Base-by-base conservation (phyloP, 2,888 invertebrate species). In the Dendrolimus pini region DNA sequence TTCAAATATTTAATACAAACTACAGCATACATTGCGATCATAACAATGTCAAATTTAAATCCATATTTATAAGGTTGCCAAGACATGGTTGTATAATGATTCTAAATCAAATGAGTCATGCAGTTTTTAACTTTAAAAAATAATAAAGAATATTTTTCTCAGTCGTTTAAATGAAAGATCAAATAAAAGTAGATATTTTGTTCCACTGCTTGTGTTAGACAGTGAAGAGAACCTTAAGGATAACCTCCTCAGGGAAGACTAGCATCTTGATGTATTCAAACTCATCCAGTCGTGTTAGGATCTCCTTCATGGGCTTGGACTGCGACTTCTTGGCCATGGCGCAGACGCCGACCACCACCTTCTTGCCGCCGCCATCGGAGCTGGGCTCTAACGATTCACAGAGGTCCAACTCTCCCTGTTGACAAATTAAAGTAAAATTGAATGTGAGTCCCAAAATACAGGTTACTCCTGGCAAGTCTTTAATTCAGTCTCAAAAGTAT, bases 281-380 rank as follows among this genome's bases (percentile, higher is more conserved):
- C 85, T 99, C 98, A 73, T 98, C 96, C 60, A 99, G 93, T 52
- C 99, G 93, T 1, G 96, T 97, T 60, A 99, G 93, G 72, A 99
- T 99, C 89, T 99, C 99, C 79, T 96, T 96, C 99, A 99, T 99
- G 12, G 99, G 99, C 86, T 99, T 99, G 65, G 99, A 98, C 80
- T 98, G 97, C 52, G 99, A 98, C 89, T 99, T 99, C 90, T 99
- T 99, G 77, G 97, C 96, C 99, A 99, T 99, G 68, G 99, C 99
- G 92, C 99, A 99, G 61, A 99, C 96, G 63, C 99, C 99, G 72
- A 99, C 98, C 80, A 98, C 93, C 72, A 99, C 98, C 78, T 98
- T 97, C 84, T 97, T 97, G 73, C 95, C 95, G 60, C 86, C 80
- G 91, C 93, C 91, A 87, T 93, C 93, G 68, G 91, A 89, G 66